Conservation (phyloP, 2,113 vertebrate genomes). For the Cardinalis cardinalis region DNA sequence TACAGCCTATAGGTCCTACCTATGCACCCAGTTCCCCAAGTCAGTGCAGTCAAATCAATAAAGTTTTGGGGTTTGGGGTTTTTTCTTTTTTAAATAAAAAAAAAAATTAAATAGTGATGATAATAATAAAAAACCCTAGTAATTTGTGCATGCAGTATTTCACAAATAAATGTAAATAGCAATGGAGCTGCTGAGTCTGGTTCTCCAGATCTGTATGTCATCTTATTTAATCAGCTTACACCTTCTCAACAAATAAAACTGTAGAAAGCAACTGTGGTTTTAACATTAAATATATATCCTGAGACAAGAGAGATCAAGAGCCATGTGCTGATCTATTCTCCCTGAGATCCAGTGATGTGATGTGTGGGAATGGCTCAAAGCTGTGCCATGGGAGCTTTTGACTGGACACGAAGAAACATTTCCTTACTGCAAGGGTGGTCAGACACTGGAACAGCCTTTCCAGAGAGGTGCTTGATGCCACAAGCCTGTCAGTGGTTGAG, state of each 20-base stretch:
- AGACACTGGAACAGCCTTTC: not conserved
- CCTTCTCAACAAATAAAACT: not conserved
- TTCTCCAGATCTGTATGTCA: not conserved
- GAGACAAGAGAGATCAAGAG: not conserved
- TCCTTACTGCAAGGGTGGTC: not conserved
- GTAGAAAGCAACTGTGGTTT: not conserved
- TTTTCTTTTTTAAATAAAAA: not conserved
- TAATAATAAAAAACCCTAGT: not conserved
- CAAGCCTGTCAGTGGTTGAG: not conserved
- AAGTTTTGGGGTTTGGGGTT: not conserved
- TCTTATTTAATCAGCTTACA: not conserved
- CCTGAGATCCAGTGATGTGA: not conserved
- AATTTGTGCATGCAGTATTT: not conserved
- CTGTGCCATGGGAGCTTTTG: not conserved
- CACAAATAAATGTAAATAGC: not conserved
- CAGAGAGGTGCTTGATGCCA: not conserved
- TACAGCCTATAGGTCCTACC: not conserved
- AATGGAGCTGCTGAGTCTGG: not conserved
- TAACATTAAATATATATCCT: not conserved
- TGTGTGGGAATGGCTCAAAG: not conserved
- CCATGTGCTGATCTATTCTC: not conserved
- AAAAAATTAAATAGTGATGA: rapidly evolving
- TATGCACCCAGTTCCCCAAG: not conserved
- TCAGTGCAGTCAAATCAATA: not conserved
- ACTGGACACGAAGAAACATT: not conserved